phyloP scores from a whole-genome alignment of 2,888 invertebrate species.

The Scotopteryx bipunctaria region DNA sequence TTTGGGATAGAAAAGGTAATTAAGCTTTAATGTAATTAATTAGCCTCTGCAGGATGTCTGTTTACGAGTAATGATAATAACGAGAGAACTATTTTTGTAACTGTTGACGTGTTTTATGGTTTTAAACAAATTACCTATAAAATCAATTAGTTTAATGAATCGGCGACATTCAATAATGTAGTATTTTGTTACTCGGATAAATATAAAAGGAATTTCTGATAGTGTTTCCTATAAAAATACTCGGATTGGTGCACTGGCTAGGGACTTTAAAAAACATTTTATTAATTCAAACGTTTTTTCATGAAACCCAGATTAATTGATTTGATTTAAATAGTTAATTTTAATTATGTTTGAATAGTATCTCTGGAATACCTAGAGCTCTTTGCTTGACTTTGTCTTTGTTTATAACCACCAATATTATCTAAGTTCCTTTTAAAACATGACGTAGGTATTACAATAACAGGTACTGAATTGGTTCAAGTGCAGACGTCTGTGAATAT shows the following conservation, averaged over 20 bases:
- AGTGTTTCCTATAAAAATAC: neutral
- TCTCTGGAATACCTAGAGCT: no score
- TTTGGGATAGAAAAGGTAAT: conserved; percentile 20
- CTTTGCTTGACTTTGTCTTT: no score
- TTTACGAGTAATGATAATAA: conserved; percentile 54
- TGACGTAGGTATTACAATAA: neutral
- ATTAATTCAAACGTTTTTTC: no score
- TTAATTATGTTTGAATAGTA: no score
- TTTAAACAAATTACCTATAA: conserved; percentile 24
- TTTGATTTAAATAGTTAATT: no score
- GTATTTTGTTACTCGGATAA: conserved; percentile 16
- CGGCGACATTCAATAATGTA: conserved; percentile 19
- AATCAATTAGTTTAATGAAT: conserved; percentile 24
- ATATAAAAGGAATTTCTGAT: conserved; percentile 3
- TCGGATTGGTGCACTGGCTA: neutral
- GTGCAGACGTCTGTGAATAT: conserved; percentile 14
- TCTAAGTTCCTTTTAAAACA: no score
- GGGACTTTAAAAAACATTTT: no score
- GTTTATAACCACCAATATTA: no score
- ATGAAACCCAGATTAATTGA: no score
- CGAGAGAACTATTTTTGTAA: conserved; percentile 38
- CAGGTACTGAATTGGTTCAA: conserved; percentile 4
- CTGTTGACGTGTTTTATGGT: conserved; percentile 33
- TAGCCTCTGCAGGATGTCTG: conserved; percentile 54
- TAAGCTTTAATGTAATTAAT: conserved; percentile 53